phyloP scores from a whole-genome alignment of 64 coral and sea anemone genomes.

The Montipora sp. region DNA sequence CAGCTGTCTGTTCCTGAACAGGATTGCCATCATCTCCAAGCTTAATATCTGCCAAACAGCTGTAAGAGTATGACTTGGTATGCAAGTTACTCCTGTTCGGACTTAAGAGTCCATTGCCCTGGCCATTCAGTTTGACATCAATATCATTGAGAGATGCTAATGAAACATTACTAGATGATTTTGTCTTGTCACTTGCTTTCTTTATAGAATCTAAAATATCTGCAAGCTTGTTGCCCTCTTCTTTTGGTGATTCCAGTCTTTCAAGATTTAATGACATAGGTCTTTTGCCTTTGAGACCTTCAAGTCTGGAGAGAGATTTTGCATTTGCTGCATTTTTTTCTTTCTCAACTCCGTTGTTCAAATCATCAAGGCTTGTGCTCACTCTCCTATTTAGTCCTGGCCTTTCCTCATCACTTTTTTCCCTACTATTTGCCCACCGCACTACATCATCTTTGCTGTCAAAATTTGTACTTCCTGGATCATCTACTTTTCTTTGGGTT shows the following conservation, averaged over 20 bases:
- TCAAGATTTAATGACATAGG: slow-evolving; percentile 23
- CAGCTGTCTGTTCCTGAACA: neutral
- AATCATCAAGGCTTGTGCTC: slow-evolving; percentile 85
- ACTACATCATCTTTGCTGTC: slow-evolving; percentile 20
- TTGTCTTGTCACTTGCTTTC: slow-evolving; percentile 38
- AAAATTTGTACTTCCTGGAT: neutral
- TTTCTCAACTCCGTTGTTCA: slow-evolving; percentile 19
- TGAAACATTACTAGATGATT: slow-evolving; percentile 7
- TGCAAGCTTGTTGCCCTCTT: slow-evolving; percentile 80
- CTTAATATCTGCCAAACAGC: slow-evolving; percentile 57
- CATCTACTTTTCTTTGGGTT: slow-evolving; percentile 5
- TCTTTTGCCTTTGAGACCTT: slow-evolving; percentile 11
- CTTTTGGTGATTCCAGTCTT: slow-evolving; percentile 2
- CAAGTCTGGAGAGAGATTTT: neutral
- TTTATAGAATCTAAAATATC: slow-evolving; percentile 94
- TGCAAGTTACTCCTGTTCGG: slow-evolving; percentile 30
- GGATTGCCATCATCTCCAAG: slow-evolving; percentile 58
- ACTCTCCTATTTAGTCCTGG: slow-evolving; percentile 58
- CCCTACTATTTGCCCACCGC: slow-evolving; percentile 67
- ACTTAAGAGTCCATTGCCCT: slow-evolving; percentile 12
- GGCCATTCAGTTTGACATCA: slow-evolving; percentile 30
- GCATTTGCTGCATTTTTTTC: slow-evolving; percentile 27
- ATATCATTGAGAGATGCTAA: slow-evolving; percentile 34
- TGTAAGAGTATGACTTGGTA: slow-evolving; percentile 68
- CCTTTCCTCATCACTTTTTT: slow-evolving; percentile 37